Evolutionary conservation across 2,113 vertebrate species (phyloP).

Genomic region (Morphnarchus princeps): DNA sequence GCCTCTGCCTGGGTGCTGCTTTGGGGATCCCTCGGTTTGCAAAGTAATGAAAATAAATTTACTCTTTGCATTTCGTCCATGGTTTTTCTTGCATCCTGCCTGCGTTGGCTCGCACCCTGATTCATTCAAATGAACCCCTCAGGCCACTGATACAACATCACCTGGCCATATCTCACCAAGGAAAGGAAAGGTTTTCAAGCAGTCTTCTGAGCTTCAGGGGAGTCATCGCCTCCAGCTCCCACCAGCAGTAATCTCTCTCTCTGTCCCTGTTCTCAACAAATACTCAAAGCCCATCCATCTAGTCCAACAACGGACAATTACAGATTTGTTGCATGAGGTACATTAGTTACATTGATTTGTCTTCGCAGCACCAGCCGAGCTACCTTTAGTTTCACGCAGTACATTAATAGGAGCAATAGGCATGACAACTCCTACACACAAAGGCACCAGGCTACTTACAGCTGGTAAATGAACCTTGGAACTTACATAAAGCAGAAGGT

Average conservation of each 20-base stretch:
- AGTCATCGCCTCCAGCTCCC: background rate
- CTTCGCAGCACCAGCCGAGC: background rate
- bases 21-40: too few relatives aligned
- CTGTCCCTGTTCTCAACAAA: background rate
- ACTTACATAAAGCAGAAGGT: conserved; percentile 23
- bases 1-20: too few relatives aligned
- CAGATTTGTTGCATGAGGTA: background rate
- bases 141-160: background rate
- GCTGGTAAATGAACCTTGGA: conserved; percentile 53
- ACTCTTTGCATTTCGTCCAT: too few relatives aligned
- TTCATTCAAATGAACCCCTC: background rate
- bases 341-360: background rate
- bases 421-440: conserved; percentile 23
- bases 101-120: too few relatives aligned
- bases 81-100: too few relatives aligned
- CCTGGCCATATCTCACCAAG: background rate
- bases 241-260: background rate
- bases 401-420: conserved; percentile 3
- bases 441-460: background rate
- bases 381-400: background rate
- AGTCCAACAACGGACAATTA: background rate
- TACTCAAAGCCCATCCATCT: background rate
- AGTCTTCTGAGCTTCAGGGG: background rate
- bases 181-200: background rate
- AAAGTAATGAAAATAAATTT: too few relatives aligned